These are phyloP conservation scores for Ceuthmochares aereus DNA, from an alignment of 2,113 vertebrate species.

Conservation along the genomic window DNA sequence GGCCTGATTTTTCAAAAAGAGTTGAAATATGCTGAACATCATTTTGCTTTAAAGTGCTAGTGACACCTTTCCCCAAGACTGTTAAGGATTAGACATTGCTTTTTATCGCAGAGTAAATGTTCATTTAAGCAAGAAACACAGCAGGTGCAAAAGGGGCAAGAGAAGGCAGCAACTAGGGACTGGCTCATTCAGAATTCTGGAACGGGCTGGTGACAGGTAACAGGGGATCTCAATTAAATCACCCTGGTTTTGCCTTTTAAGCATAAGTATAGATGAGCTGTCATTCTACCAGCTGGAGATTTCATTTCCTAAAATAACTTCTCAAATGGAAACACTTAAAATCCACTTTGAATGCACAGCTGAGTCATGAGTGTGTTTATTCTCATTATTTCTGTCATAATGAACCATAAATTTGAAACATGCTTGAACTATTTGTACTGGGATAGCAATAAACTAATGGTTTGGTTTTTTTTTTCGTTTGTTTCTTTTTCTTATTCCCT, in stretches of 20 bases:
- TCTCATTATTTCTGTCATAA: background rate
- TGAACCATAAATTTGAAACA: background rate
- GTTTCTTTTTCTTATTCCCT: background rate
- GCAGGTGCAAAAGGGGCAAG: background rate
- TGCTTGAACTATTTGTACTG: background rate
- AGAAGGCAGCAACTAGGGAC: background rate
- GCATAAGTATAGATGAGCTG: background rate
- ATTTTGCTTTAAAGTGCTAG: background rate
- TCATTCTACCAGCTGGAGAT: background rate
- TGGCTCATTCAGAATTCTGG: background rate
- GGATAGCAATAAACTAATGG: background rate
- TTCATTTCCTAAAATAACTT: slow-evolving; percentile 14
- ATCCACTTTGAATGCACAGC: background rate
- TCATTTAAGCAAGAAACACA: background rate
- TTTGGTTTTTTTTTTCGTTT: background rate
- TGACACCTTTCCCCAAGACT: background rate
- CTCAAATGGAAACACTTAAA: slow-evolving; percentile 15
- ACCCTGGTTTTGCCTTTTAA: background rate
- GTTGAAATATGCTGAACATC: background rate
- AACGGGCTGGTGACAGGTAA: background rate
- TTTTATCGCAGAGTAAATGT: background rate
- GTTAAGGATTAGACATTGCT: background rate
- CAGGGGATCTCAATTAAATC: background rate
- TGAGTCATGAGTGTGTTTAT: background rate
- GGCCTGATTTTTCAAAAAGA: background rate